phyloP scores from a whole-genome alignment of 2,888 invertebrate species.

The Drosophila lutescens region DNA sequence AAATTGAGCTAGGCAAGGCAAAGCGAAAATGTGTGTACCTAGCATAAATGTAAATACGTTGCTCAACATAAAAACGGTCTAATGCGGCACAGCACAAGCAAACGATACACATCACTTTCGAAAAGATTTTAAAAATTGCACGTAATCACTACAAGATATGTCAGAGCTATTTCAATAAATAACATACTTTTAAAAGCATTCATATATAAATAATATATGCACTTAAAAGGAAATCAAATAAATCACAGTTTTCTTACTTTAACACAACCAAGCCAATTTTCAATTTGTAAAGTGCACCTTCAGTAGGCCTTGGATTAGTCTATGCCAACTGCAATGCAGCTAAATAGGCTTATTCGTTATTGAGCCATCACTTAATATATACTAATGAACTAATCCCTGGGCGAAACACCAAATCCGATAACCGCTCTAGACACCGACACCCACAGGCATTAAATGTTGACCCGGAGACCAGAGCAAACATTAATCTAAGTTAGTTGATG shows the following conservation, averaged over 20 bases:
- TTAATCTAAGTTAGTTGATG: slow-evolving; percentile 39
- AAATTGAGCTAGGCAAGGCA: too few relatives aligned
- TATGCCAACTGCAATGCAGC: slow-evolving; percentile 26
- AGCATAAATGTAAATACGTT: too few relatives aligned
- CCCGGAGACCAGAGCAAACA: slow-evolving; percentile 32
- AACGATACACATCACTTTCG: too few relatives aligned
- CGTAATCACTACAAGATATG: too few relatives aligned
- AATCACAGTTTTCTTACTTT: not conserved
- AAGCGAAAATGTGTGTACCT: too few relatives aligned
- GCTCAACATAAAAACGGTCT: too few relatives aligned
- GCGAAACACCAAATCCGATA: slow-evolving; percentile 19
- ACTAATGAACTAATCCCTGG: slow-evolving; percentile 28
- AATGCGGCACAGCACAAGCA: too few relatives aligned
- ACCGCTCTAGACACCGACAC: slow-evolving; percentile 10
- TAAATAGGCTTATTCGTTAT: not conserved
- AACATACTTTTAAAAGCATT: too few relatives aligned
- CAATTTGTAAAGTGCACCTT: slow-evolving; percentile 2
- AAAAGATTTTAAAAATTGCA: too few relatives aligned
- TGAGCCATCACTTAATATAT: slow-evolving; percentile 33
- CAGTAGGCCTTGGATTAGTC: not conserved
- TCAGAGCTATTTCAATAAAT: too few relatives aligned
- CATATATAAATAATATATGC: not conserved
- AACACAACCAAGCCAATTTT: not conserved
- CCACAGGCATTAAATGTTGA: slow-evolving; percentile 21
- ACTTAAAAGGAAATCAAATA: not conserved